phyloP scores from a whole-genome alignment of 2,797 vertebrate species.

The Acomys russatus region DNA sequence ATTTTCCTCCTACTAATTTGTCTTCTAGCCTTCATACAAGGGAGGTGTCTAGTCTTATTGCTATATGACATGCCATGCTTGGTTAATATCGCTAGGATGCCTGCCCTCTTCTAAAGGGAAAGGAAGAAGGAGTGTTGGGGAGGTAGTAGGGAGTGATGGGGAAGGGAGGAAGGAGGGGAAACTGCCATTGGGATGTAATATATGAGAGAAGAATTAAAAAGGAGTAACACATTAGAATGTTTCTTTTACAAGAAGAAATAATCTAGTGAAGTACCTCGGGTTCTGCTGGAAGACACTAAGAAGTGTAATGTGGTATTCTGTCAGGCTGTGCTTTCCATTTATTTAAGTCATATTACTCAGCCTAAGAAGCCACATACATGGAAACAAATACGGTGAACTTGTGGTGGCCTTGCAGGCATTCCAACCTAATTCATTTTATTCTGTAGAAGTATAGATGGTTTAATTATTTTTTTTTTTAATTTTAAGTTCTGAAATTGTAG shows the following conservation, averaged over 20 bases:
- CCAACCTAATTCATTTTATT: constrained; percentile 51
- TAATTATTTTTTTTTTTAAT: neutral
- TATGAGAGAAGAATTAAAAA: neutral
- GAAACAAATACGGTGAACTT: constrained; percentile 46
- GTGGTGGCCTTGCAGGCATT: neutral
- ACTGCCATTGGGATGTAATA: neutral
- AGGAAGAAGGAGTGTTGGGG: neutral
- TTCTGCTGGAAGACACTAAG: constrained; percentile 26
- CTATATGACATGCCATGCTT: neutral
- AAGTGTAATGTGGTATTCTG: constrained; percentile 15
- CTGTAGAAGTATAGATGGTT: constrained; percentile 48
- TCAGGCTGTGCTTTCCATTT: neutral
- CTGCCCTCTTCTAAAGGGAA: neutral
- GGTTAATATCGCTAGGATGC: neutral
- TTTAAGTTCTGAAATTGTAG: constrained; percentile 30
- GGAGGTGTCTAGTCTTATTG: neutral
- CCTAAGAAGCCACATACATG: neutral
- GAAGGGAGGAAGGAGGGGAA: neutral
- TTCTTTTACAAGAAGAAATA: constrained; percentile 59
- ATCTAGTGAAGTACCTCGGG: neutral
- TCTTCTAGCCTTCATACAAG: neutral
- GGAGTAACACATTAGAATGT: neutral
- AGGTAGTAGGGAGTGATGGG: neutral
- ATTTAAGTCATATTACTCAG: constrained; percentile 39
- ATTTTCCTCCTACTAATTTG: neutral